These are phyloP conservation scores for Frankliniella intonsa DNA, from an alignment of 2,888 invertebrate species.

Conservation along the genomic window DNA sequence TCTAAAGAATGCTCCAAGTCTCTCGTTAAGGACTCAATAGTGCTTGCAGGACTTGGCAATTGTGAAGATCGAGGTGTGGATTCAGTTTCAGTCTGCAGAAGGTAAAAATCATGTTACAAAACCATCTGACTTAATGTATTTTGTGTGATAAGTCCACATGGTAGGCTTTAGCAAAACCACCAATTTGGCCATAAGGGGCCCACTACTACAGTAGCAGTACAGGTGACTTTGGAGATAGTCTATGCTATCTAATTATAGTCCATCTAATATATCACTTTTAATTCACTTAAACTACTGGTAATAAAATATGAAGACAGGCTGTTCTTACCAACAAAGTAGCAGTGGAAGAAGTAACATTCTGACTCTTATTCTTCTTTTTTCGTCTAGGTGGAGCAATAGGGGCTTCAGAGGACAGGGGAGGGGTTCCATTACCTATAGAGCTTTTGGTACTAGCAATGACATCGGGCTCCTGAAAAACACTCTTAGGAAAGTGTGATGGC, in stretches of 20 bases:
- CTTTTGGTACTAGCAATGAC: conserved; percentile 86
- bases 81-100: conserved; percentile 35
- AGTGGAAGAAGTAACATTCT: conserved; percentile 37
- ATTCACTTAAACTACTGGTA: no score
- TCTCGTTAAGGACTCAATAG: conserved; percentile 70
- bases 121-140: not conserved
- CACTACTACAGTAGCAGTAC: no score
- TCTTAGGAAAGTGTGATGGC: conserved; percentile 7
- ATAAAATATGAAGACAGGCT: conserved; percentile 8
- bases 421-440: conserved; percentile 48
- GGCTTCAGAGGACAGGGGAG: conserved; percentile 38
- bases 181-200: no score
- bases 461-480: conserved; percentile 68
- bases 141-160: not conserved
- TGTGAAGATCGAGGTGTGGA: conserved; percentile 50
- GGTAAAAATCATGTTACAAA: conserved; percentile 27
- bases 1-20: conserved; percentile 81
- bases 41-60: conserved; percentile 70
- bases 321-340: conserved; percentile 41
- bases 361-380: conserved; percentile 62
- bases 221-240: no score
- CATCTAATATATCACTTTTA: not conserved
- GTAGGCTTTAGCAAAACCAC: not conserved
- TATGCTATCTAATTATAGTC: no score
- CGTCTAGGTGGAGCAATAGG: conserved; percentile 73